These are phyloP conservation scores for Chaetogeoica ovagalla DNA, from an alignment of 2,888 invertebrate species.

Conservation along the genomic window DNA sequence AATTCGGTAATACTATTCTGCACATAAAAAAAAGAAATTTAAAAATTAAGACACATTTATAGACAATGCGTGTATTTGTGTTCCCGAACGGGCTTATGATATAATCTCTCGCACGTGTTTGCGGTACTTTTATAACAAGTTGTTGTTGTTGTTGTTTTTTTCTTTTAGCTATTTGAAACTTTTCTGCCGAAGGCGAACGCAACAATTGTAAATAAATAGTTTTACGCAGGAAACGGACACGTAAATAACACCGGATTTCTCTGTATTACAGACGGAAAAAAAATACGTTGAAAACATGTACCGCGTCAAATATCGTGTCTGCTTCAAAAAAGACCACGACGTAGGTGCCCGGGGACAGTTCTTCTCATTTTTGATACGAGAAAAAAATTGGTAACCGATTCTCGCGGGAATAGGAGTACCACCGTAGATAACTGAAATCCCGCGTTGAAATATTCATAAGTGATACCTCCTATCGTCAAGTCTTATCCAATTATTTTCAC, in stretches of 20 bases:
- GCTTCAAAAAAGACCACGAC: too few species aligned
- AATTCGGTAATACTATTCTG: background rate
- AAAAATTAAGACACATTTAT: background rate
- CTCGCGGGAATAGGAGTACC: too few species aligned
- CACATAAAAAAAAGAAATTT: background rate
- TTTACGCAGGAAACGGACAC: conserved; percentile 7
- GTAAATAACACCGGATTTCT: background rate
- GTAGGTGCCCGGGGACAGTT: too few species aligned
- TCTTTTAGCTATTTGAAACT: background rate
- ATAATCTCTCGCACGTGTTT: conserved; percentile 5
- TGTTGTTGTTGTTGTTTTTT: conserved; percentile 16
- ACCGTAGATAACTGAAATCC: too few species aligned
- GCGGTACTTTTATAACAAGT: background rate
- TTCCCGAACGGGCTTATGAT: background rate
- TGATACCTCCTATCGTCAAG: too few species aligned
- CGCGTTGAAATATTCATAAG: too few species aligned
- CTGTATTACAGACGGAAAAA: background rate
- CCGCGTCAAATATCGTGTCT: too few species aligned
- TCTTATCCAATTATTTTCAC: too few species aligned
- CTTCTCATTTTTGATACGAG: too few species aligned
- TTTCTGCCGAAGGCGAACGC: conserved; percentile 7
- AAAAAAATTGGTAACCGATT: too few species aligned
- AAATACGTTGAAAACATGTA: background rate
- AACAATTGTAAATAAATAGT: background rate
- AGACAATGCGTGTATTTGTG: background rate